Conservation (phyloP, 1,140 invertebrate genomes). For the Rhagoletis zephyria region DNA sequence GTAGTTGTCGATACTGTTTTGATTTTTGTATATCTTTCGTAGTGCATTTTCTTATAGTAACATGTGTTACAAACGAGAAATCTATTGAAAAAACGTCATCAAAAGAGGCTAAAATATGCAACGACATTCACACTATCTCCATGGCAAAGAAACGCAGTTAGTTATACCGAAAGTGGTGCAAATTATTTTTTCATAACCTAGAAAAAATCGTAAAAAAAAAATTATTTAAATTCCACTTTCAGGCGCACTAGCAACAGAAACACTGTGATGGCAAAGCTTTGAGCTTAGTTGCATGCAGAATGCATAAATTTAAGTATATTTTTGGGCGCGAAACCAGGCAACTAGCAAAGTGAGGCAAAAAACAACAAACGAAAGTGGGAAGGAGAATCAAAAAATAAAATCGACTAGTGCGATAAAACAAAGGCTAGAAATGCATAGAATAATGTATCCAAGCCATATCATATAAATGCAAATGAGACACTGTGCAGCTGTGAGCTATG, state of each 20-base stretch:
- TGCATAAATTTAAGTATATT: not conserved
- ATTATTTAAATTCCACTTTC: not conserved
- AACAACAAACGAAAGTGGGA: not conserved
- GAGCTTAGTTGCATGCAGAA: not conserved
- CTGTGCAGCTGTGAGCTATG: not conserved
- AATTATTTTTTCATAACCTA: slow-evolving; percentile 15
- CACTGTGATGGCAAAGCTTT: too few species aligned
- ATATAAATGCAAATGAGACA: slow-evolving; percentile 48
- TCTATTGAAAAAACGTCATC: too few species aligned
- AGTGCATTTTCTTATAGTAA: too few species aligned
- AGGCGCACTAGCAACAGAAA: not conserved
- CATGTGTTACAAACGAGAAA: too few species aligned
- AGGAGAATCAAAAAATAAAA: not conserved
- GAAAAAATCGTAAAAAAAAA: not conserved
- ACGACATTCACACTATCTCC: too few species aligned
- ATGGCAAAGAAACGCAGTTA: not conserved
- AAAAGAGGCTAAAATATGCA: not conserved
- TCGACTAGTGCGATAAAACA: not conserved
- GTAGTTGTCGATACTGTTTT: too few species aligned
- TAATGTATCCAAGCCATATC: not conserved
- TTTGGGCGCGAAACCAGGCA: not conserved
- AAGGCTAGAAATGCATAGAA: not conserved
- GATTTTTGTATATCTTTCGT: too few species aligned
- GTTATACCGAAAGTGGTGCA: not conserved
- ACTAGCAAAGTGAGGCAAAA: not conserved